Base-by-base conservation (phyloP, 2,888 invertebrate species). In the Boloria selene region DNA sequence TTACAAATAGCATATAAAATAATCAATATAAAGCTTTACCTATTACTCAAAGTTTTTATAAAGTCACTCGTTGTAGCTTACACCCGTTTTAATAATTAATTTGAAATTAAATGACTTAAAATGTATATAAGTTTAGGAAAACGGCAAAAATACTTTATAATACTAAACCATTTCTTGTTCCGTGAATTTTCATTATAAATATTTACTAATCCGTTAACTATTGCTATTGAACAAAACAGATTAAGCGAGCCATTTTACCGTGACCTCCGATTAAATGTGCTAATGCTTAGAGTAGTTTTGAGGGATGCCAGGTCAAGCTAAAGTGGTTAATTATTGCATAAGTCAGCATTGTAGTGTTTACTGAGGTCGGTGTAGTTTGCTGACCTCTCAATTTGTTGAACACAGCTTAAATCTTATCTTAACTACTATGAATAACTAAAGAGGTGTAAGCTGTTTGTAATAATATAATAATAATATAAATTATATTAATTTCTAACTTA, bases 371-470 rank as follows among this genome's bases (percentile, higher is more conserved):
- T 26, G 65, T 67, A 73, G 75, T 77, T 79, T 77, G 81, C 79
- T 83, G 85, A 87, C 86, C 87, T 84, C 70, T 83, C 79, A 82
- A 83, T 86, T 83, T 80, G 80, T 76, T 77, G 76, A 77, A 76
- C 74, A 76, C 76, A 77, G 79, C 79, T 79, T 77, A 76, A 70
- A 70, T 73, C 71, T 76, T 73, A 75, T 73, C 72, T 74, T 72
- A 74, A 73, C 72, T 54, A 70, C 72, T 70, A 69, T 72, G 62
- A 70, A 72, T 64, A 66, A 59, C 59, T 49, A 50, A 59, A 50
- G 26, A 50, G 59, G 49, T 59, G 59, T 38, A 14, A 31, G 14
- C 31, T 17, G 31, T 13, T 16, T 26, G 0, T 47, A n/a, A 56
- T 56, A 44, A 45, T 45, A 22, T 10, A 22, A 56, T 56, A 44